Evolutionary conservation across 2,888 invertebrate genomes (phyloP), one percentile per base, ranked within the genome.

Genomic region (Pachydiplax longipennis): DNA sequence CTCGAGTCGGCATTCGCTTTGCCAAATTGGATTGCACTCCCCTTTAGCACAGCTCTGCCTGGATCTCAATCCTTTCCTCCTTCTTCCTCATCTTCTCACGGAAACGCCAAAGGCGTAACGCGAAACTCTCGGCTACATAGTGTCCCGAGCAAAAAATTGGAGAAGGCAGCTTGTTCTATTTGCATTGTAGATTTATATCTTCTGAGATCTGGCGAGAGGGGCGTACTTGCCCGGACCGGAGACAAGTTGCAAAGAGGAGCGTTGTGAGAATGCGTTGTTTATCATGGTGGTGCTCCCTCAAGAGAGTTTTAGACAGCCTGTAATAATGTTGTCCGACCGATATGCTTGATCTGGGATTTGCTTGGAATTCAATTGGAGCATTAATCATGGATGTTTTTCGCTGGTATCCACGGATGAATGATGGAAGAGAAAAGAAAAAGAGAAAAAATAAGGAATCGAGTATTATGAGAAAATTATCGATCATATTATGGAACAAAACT

Each of bases 171-270:
- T 87, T 87, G 87, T 61, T 87, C 87, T 87, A 87, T 87, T 87
- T 87, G 87, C 87, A 87, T 87, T 87, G 87, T 87, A 87, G 87
- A 87, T 87, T 87, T 87, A 87, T 87, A 87, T 87, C 87, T 65
- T 58, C 58, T 37, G 83, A 44, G 83, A 61, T 58, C 58, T 61
- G 83, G 83, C 83, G 61, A n/a, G 61, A 87, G 82, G 61, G 87
- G 87, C 87, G 87, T 87, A 61, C 58, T 87, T 87, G 87, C 87
- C n/a, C 61, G 61, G 83, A 83, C 58, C 83, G 44, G 87, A 87
- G 87, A 87, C 87, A 87, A 87, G 87, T 87, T 87, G 87, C 83
- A 58, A 83, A 83, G 83, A 13, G 83, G 53, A 61, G 58, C 87
- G 87, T 87, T 61, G 87, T 65, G 61, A 65, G 87, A 87, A 65